A percentile compares a stretch with the other conserved stretches of the same genome.
Conservation (phyloP, 2,113 vertebrate genomes). For the Ailuropoda melanoleuca region DNA sequence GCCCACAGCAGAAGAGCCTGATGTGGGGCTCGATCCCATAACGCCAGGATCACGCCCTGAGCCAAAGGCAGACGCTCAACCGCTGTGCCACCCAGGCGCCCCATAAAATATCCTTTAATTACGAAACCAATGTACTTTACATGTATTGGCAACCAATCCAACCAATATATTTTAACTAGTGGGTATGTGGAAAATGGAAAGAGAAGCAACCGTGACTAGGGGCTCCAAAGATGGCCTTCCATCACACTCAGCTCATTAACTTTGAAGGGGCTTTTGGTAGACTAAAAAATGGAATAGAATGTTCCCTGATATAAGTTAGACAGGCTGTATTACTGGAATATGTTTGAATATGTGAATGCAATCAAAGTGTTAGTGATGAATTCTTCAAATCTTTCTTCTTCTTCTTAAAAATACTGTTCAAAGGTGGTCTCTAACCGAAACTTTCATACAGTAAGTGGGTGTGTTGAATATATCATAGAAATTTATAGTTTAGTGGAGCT, state of each 20-base stretch:
- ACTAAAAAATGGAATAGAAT: neutral
- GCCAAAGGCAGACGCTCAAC: too few relatives aligned
- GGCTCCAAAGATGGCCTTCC: neutral
- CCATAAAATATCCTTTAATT: neutral
- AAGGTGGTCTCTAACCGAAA: constrained; percentile 58
- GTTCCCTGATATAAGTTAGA: constrained; percentile 21
- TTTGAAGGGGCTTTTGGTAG: neutral
- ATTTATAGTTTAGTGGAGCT: constrained; percentile 53
- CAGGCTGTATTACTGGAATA: constrained; percentile 17
- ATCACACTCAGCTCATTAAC: neutral
- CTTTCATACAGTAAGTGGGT: neutral
- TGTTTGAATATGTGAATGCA: constrained; percentile 58
- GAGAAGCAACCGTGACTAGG: neutral
- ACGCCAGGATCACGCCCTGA: too few relatives aligned
- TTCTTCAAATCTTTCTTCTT: constrained; percentile 39
- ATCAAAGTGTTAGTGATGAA: constrained; percentile 60
- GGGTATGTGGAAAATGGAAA: neutral
- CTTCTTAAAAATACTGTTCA: neutral
- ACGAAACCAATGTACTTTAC: neutral
- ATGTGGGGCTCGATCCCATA: too few relatives aligned
- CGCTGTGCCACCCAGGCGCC: too few relatives aligned
- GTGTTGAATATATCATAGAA: constrained; percentile 46
- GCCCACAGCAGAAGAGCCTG: too few relatives aligned
- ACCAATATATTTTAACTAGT: neutral
- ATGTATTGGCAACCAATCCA: neutral